phyloP scores from a whole-genome alignment of 2,113 vertebrate genomes.

The Lycaon pictus region DNA sequence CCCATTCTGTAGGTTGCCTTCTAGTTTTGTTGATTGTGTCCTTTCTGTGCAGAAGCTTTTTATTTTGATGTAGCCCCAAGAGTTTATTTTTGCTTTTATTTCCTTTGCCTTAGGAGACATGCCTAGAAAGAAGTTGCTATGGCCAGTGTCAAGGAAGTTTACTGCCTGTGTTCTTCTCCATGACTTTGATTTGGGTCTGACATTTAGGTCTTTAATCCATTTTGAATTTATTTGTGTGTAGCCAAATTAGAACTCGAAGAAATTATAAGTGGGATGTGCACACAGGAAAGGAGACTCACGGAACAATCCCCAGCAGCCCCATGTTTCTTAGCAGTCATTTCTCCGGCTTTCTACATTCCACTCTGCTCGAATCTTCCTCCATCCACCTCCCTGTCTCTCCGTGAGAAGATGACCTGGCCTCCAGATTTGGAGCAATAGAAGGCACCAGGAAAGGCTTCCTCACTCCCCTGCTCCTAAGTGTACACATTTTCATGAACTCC shows the following conservation, averaged over 20 bases:
- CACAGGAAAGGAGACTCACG: not conserved
- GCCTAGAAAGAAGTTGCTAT: too few species aligned
- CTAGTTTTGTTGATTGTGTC: too few species aligned
- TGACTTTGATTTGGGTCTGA: too few species aligned
- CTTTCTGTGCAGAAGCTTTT: too few species aligned
- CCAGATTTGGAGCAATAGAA: not conserved
- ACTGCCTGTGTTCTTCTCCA: too few species aligned
- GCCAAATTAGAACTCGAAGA: not conserved
- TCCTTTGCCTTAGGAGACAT: too few species aligned
- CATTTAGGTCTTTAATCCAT: too few species aligned
- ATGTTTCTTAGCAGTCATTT: not conserved
- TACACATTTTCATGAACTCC: not conserved
- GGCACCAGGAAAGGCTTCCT: not conserved
- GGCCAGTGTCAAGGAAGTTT: too few species aligned
- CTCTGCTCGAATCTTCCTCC: not conserved
- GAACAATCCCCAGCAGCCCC: not conserved
- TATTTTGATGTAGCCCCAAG: too few species aligned
- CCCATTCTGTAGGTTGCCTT: too few species aligned
- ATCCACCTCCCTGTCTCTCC: not conserved
- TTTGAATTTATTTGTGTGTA: too few species aligned
- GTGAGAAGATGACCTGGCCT: not conserved
- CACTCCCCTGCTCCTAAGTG: not conserved
- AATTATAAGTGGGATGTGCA: not conserved
- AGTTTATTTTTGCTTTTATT: too few species aligned
- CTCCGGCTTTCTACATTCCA: not conserved